Percentiles rank a stretch among this genome's conserved stretches.
Evolutionary conservation across 2,113 vertebrate species (phyloP).

Genomic region (Osmerus mordax): DNA sequence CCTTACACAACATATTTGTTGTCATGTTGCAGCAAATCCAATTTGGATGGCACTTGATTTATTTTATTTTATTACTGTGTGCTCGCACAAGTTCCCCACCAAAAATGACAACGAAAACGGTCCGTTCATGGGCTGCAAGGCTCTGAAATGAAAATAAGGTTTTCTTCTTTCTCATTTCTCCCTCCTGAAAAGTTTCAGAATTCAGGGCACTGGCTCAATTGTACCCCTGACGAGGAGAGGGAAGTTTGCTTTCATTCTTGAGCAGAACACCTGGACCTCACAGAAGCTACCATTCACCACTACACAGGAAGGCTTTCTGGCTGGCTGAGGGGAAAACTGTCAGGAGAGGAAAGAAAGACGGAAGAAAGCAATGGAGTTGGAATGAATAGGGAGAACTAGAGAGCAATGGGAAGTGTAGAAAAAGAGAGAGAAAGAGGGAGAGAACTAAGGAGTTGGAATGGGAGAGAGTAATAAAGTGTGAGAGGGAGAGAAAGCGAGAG

Average conservation of each 20-base stretch:
- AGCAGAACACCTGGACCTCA: slow-evolving; percentile 8
- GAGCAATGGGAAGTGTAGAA: neutral
- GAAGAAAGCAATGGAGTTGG: slow-evolving; percentile 10
- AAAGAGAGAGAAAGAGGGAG: no score
- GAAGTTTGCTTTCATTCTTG: slow-evolving; percentile 22
- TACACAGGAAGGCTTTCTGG: neutral
- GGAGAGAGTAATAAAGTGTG: neutral
- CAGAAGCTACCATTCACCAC: slow-evolving; percentile 27
- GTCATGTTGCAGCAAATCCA: neutral
- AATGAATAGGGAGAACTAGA: neutral
- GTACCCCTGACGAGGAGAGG: slow-evolving; percentile 14
- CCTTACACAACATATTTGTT: slow-evolving; percentile 1
- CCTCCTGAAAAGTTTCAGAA: slow-evolving; percentile 23
- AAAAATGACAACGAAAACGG: no score
- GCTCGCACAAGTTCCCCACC: no score
- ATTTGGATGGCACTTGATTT: neutral
- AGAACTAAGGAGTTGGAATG: neutral
- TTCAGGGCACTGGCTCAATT: slow-evolving; percentile 30
- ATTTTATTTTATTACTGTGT: no score
- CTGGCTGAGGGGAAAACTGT: no score
- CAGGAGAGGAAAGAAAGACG: neutral
- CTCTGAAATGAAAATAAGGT: slow-evolving; percentile 18
- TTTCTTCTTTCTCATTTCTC: neutral
- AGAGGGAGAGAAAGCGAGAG: neutral
- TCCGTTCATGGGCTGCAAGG: neutral